Evolutionary conservation across 2,888 invertebrate species (phyloP), one percentile per base, ranked within the genome.

Genomic region (Aphodius granarius): DNA sequence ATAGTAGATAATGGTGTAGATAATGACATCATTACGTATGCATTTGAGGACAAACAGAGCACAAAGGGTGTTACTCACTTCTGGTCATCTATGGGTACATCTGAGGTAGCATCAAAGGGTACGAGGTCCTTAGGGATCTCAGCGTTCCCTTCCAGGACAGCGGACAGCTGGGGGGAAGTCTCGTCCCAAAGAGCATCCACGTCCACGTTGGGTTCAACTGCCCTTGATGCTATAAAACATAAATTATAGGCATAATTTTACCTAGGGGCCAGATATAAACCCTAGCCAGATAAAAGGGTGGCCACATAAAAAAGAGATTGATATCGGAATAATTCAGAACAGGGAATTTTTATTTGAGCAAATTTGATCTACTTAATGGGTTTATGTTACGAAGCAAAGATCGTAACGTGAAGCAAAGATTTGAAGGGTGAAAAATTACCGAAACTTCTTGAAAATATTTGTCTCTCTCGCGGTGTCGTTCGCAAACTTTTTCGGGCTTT

Each of bases 81-180:
- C 88, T 97, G 97, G 83, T 96, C 94, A 83, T 97, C 96, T 77
- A 96, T 93, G 65, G 94, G 91, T 63, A 91, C 90, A 80, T 96
- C 96, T 3, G 94, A 93, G 0, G 95, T 92, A 15, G 95, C 95
- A 88, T 97, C 97, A 85, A 96, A 96, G 0, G 97, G 97, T 76
- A 93, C 89, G 72, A 93, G 90, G 82, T 91, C 90, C 68, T 89
- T 87, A 0, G 92, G 91, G 80, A 92, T 89, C 5, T 89, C 88
- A 73, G 89, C 87, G 15, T 89, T 90, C 16, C 89, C 87, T 72
- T 89, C 87, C 75, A 94, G 86, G 0, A 92, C 89, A 5, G 88
- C 80, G 64, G 85, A 85, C 63, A 87, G 70, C 79, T 86, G 85
- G n/a, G 84, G 83, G 4, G 81, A 78, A 9, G 91, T 89, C 80